phyloP scores from a whole-genome alignment of 2,888 invertebrate genomes.

The Zeuzera pyrina region DNA sequence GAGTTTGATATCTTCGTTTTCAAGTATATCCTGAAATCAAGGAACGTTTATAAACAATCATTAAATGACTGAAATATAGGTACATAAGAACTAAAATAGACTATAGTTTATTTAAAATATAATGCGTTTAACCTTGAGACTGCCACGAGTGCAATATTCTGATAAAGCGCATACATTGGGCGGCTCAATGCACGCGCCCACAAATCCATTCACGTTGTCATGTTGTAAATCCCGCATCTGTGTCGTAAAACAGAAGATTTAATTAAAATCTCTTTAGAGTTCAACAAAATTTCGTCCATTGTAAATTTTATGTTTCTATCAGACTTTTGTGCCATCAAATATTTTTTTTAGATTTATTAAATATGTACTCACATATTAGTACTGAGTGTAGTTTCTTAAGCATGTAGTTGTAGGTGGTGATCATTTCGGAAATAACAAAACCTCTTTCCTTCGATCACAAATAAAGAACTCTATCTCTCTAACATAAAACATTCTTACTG shows the following conservation, averaged over 20 bases:
- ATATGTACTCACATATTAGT: too few relatives aligned
- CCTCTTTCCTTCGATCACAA: too few relatives aligned
- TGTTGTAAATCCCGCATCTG: constrained; percentile 93
- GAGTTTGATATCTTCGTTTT: constrained; percentile 95
- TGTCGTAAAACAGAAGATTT: neutral
- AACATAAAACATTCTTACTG: too few relatives aligned
- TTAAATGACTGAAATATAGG: neutral
- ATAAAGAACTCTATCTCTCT: too few relatives aligned
- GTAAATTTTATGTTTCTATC: too few relatives aligned
- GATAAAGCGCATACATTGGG: constrained; percentile 92
- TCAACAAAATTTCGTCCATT: too few relatives aligned
- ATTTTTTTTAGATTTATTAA: too few relatives aligned
- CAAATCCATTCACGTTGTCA: constrained; percentile 92
- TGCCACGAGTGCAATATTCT: constrained; percentile 91
- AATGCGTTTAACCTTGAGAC: constrained; percentile 86
- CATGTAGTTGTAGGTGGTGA: too few relatives aligned
- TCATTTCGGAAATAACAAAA: too few relatives aligned
- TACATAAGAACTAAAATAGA: too few relatives aligned
- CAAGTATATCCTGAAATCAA: constrained; percentile 87
- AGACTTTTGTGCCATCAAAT: too few relatives aligned
- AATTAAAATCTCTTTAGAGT: neutral
- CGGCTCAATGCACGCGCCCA: constrained; percentile 93
- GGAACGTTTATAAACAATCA: neutral
- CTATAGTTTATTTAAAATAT: neutral
- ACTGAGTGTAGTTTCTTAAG: too few relatives aligned